Percentiles rank a stretch among this genome's conserved stretches.
Evolutionary conservation across 1,140 invertebrate species (phyloP).

Genomic region (Drosophila bocqueti): DNA sequence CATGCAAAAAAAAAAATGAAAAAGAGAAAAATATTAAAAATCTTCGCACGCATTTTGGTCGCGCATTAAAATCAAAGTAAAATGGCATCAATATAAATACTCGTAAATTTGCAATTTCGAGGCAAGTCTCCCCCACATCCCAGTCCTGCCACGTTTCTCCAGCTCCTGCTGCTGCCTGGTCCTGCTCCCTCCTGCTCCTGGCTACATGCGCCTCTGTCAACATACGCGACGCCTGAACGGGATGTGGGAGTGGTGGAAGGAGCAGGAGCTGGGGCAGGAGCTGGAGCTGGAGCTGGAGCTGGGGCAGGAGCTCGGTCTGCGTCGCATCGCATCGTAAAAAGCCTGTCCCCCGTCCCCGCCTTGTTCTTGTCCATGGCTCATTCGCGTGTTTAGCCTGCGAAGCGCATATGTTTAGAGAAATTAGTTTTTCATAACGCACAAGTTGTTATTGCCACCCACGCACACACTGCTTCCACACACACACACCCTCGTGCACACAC

Average conservation of each 20-base stretch:
- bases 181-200: neutral
- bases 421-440: slow-evolving; percentile 85
- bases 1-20: slow-evolving; percentile 2
- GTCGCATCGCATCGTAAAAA: slow-evolving; percentile 64
- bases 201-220: slow-evolving; percentile 46
- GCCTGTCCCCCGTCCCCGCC: slow-evolving; percentile 2
- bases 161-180: neutral
- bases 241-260: neutral
- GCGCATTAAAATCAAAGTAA: slow-evolving; percentile 84
- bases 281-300: no score
- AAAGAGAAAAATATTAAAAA: slow-evolving; percentile 71
- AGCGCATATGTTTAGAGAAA: slow-evolving; percentile 85
- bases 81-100: slow-evolving; percentile 84
- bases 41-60: slow-evolving; percentile 78
- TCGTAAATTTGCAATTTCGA: slow-evolving; percentile 82
- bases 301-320: neutral
- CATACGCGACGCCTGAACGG: slow-evolving; percentile 36
- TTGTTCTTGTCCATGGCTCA: slow-evolving; percentile 9
- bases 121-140: slow-evolving; percentile 13
- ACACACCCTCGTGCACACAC: slow-evolving; percentile 12
- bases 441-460: slow-evolving; percentile 77
- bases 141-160: slow-evolving; percentile 2
- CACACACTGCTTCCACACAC: slow-evolving; percentile 1
- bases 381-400: slow-evolving; percentile 63
- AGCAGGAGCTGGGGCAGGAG: no score